phyloP scores from a whole-genome alignment of 1,140 invertebrate species.

The Brachionus paranguensis region DNA sequence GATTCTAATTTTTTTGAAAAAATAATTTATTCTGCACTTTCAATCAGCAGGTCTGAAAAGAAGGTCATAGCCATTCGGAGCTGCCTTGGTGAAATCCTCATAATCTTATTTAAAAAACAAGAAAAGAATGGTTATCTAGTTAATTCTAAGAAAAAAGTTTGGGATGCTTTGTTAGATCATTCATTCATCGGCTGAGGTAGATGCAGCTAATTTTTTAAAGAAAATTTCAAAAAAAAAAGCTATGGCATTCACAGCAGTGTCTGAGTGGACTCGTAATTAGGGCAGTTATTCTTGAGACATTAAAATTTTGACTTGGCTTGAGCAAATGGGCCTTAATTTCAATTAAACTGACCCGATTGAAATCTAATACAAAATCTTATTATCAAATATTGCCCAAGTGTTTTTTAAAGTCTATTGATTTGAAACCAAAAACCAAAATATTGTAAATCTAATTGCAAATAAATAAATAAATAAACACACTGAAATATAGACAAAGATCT shows the following conservation, averaged over 20 bases:
- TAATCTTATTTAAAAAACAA: too few species aligned
- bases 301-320: background rate
- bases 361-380: background rate
- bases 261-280: background rate
- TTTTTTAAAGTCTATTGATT: slow-evolving; percentile 1
- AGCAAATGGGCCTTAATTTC: background rate
- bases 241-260: background rate
- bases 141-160: too few species aligned
- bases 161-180: too few species aligned
- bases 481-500: slow-evolving; percentile 24
- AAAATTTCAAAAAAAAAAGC: background rate
- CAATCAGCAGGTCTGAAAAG: too few species aligned
- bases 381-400: background rate
- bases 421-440: background rate
- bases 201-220: background rate
- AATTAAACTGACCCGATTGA: background rate
- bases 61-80: too few species aligned
- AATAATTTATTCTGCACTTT: too few species aligned
- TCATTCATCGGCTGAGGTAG: too few species aligned
- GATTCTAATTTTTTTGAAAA: too few species aligned
- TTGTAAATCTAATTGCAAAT: slow-evolving; percentile 8
- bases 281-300: background rate
- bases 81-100: too few species aligned
- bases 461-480: slow-evolving; percentile 12
- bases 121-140: too few species aligned